A percentile compares a stretch with the other conserved stretches of the same genome.
Conservation (phyloP, 1,140 invertebrate genomes). For the Caenorhabditis elegans region WBcel235 BX284602.5:5468001-5468500, state of each 20-base stretch:
- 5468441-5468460: not conserved
- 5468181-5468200: constrained; percentile 45
- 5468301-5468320: not conserved
- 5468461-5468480: no score
- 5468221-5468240: constrained; percentile 57
- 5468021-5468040: constrained; percentile 64
- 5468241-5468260: not conserved
- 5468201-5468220: constrained; percentile 61
- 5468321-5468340: not conserved
- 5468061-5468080: constrained; percentile 46
- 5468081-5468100: constrained; percentile 27
- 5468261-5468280: no score
- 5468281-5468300: not conserved
- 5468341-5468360: constrained; percentile 9
- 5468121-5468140: constrained; percentile 50
- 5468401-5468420: not conserved
- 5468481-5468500: no score
- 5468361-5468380: not conserved
- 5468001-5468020: constrained; percentile 56
- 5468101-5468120: constrained; percentile 46
- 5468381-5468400: not conserved
- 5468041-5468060: constrained; percentile 52
- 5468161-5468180: constrained; percentile 58
- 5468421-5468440: not conserved
- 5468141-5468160: constrained; percentile 51